Base-by-base conservation (phyloP, 2,797 vertebrate species). In the Australoheros facetus region DNA sequence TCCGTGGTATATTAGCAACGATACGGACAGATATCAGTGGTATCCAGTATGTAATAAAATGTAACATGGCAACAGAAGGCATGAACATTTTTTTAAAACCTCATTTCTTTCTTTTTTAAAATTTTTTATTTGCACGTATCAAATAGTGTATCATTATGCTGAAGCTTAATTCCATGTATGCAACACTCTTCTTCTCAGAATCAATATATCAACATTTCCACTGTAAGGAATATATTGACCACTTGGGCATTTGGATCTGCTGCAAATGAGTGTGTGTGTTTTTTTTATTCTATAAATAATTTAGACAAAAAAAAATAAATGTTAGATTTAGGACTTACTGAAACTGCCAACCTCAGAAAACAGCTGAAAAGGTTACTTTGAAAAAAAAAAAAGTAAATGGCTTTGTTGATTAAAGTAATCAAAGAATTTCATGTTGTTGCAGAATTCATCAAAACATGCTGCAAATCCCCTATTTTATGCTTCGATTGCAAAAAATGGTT, bases 401-500 rank as follows among this genome's bases (percentile, higher is more conserved):
- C 32, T 73, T 69, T 78, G 42, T 62, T 79, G 2, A 75, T 75
- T 70, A 75, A 75, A 80, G 11, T 21, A 75, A 82, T 55, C 39
- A n/a, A 9, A 75, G 13, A 78, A 75, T n/a, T 78, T 4, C 37
- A 21, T 5, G 0, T 53, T 59, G 37, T 73, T 81, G 19, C 75
- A 72, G 32, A 78, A 75, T 57, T 80, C 26, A 45, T 75, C 51
- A 72, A 56, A 79, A 76, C 34, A 70, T 30, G 21, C 10, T 0
- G 34, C 42, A 4, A n/a, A 34, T 83, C 14, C 8, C 59, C 13
- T 30, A n/a, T 32, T 84, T 75, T 28, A 56, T 86, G 79, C 77
- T 77, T 58, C 14, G 37, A 83, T 75, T 87, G 87, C 88, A 83
- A 88, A 83, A 88, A 84, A 83, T 45, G 5, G n/a, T 39, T 84